These are phyloP conservation scores for Macrosteles quadrilineatus DNA, from an alignment of 1,140 invertebrate species.

Conservation along the genomic window DNA sequence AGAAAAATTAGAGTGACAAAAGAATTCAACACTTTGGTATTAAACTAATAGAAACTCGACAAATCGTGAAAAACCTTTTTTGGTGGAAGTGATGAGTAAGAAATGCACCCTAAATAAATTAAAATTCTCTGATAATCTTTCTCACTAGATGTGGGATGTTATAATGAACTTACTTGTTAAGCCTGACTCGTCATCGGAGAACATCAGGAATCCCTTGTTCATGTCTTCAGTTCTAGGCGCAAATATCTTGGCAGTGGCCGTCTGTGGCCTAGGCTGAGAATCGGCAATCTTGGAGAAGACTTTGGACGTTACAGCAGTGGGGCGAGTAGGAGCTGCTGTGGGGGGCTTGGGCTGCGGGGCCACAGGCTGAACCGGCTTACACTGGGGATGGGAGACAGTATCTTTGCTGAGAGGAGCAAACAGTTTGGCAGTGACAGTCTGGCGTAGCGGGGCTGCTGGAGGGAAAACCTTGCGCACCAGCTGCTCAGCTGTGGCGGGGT, in stretches of 20 bases:
- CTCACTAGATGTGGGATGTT: no score
- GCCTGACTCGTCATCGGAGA: conserved; percentile 80
- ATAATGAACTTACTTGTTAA: conserved; percentile 73
- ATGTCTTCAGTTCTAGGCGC: conserved; percentile 86
- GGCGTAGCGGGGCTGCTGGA: conserved; percentile 6
- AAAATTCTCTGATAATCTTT: no score
- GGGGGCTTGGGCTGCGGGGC: conserved; percentile 38
- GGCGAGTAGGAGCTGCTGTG: neutral
- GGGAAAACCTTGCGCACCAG: conserved; percentile 33
- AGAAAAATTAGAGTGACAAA: no score
- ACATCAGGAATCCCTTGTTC: conserved; percentile 89
- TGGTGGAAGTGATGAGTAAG: neutral
- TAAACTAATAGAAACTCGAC: no score
- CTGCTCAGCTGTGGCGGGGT: conserved; percentile 40
- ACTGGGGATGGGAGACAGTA: no score
- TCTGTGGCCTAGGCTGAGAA: conserved; percentile 54
- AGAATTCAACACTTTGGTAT: no score
- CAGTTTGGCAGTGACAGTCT: neutral
- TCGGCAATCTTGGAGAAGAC: conserved; percentile 34
- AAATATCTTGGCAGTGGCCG: conserved; percentile 75
- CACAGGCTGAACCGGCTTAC: conserved; percentile 42
- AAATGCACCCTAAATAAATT: neutral
- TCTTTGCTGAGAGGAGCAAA: neutral
- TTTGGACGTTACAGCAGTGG: conserved; percentile 12
- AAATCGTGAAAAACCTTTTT: neutral